Percentiles rank a stretch among this genome's conserved stretches.
Conservation (phyloP, 1,140 invertebrate species). For the Camponotus vicinus region DNA sequence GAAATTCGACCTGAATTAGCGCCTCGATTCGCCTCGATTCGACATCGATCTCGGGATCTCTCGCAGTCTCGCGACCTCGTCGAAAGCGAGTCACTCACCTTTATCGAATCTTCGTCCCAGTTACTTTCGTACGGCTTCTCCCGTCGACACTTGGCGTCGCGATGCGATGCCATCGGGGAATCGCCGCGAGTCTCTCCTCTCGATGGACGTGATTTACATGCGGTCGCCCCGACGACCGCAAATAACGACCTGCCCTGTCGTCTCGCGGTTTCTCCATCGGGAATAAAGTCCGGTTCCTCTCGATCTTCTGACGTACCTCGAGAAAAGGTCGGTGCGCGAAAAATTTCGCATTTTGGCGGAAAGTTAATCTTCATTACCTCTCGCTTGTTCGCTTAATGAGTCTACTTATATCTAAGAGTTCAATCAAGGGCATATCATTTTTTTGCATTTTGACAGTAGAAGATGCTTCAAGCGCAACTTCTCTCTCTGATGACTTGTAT, state of each 20-base stretch:
- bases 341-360: not conserved
- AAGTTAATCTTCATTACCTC: not conserved
- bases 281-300: slow-evolving; percentile 25
- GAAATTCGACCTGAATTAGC: slow-evolving; percentile 23
- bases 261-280: slow-evolving; percentile 14
- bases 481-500: not conserved
- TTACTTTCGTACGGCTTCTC: slow-evolving; percentile 67
- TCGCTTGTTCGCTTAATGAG: not conserved
- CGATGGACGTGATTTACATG: slow-evolving; percentile 45
- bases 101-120: slow-evolving; percentile 59
- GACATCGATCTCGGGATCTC: slow-evolving; percentile 37
- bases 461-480: not conserved
- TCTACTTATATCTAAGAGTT: not conserved
- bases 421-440: not conserved
- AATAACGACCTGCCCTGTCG: slow-evolving; percentile 43
- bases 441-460: not conserved
- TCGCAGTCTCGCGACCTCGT: slow-evolving; percentile 10
- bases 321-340: not conserved
- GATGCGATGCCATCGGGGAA: slow-evolving; percentile 15
- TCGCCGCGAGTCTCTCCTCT: not conserved
- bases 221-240: slow-evolving; percentile 17
- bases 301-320: not conserved
- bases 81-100: slow-evolving; percentile 63
- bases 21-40: not conserved
- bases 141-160: not conserved